Evolutionary conservation across 2,888 invertebrate genomes (phyloP).

Genomic region (Rhyacophila evoluta): DNA sequence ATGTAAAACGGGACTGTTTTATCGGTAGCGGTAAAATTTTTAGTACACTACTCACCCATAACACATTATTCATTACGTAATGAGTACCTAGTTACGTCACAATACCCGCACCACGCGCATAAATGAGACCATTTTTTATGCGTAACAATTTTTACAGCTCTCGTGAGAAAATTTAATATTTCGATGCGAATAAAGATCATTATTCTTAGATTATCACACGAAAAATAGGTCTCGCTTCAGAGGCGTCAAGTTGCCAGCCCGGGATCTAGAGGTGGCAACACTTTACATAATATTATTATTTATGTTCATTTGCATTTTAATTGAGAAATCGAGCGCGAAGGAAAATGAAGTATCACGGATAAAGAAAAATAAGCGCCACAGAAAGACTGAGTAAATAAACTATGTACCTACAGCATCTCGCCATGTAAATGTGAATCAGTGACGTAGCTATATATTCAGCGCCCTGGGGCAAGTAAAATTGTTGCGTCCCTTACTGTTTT

Average conservation of each 20-base stretch:
- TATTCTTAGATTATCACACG: slow-evolving; percentile 48
- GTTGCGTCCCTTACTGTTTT: too few relatives aligned
- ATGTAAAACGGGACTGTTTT: neutral
- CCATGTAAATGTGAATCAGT: too few relatives aligned
- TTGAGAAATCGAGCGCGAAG: neutral
- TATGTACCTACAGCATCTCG: too few relatives aligned
- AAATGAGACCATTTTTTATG: slow-evolving; percentile 51
- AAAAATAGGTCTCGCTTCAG: slow-evolving; percentile 40
- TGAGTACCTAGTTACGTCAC: slow-evolving; percentile 42
- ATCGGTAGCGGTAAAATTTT: neutral
- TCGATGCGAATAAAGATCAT: slow-evolving; percentile 37
- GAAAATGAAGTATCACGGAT: neutral
- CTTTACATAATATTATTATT: neutral
- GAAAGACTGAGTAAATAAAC: too few relatives aligned
- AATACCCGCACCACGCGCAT: slow-evolving; percentile 31
- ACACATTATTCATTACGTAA: neutral
- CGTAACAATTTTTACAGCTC: slow-evolving; percentile 46
- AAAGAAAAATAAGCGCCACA: too few relatives aligned
- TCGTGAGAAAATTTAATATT: slow-evolving; percentile 49
- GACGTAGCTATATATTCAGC: too few relatives aligned
- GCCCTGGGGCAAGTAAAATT: too few relatives aligned
- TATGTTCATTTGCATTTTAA: neutral
- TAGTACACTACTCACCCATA: neutral
- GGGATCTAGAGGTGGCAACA: neutral
- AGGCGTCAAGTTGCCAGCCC: slow-evolving; percentile 3